phyloP scores from a whole-genome alignment of 2,888 invertebrate genomes.

The Nymphalis polychloros region DNA sequence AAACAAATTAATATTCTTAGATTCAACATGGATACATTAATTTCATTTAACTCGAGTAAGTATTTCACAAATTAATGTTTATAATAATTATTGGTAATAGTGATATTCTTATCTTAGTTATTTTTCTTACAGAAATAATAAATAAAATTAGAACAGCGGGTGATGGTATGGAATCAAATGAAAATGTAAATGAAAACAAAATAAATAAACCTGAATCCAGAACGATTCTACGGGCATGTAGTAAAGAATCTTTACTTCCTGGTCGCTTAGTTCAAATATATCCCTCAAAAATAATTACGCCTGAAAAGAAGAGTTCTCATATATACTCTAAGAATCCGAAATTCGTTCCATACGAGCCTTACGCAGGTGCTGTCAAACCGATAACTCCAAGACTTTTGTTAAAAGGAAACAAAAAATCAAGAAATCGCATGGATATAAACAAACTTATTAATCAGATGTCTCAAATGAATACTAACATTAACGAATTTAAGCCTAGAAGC shows the following conservation, averaged over 20 bases:
- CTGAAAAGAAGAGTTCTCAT: slow-evolving; percentile 79
- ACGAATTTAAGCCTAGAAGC: slow-evolving; percentile 80
- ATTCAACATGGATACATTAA: slow-evolving; percentile 36
- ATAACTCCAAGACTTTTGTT: slow-evolving; percentile 82
- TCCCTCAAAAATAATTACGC: slow-evolving; percentile 83
- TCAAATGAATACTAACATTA: slow-evolving; percentile 84
- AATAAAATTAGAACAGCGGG: slow-evolving; percentile 84
- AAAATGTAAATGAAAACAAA: slow-evolving; percentile 53
- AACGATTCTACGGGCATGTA: slow-evolving; percentile 38
- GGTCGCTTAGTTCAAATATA: slow-evolving; percentile 69
- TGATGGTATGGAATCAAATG: slow-evolving; percentile 88
- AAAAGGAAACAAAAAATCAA: slow-evolving; percentile 68
- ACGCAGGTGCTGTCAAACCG: slow-evolving; percentile 91
- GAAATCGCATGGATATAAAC: slow-evolving; percentile 84
- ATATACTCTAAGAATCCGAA: slow-evolving; percentile 86
- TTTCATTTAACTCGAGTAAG: slow-evolving; percentile 36
- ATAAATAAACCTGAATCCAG: slow-evolving; percentile 30
- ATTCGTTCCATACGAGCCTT: slow-evolving; percentile 94
- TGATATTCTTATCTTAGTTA: slow-evolving; percentile 2
- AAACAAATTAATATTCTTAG: background rate
- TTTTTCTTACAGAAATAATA: slow-evolving; percentile 61
- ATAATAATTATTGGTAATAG: background rate
- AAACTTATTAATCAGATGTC: slow-evolving; percentile 87
- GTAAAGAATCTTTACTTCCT: slow-evolving; percentile 53
- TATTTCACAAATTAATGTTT: slow-evolving; percentile 1